These are phyloP conservation scores for Antennarius striatus DNA, from an alignment of 2,113 vertebrate genomes.

Conservation along the genomic window DNA sequence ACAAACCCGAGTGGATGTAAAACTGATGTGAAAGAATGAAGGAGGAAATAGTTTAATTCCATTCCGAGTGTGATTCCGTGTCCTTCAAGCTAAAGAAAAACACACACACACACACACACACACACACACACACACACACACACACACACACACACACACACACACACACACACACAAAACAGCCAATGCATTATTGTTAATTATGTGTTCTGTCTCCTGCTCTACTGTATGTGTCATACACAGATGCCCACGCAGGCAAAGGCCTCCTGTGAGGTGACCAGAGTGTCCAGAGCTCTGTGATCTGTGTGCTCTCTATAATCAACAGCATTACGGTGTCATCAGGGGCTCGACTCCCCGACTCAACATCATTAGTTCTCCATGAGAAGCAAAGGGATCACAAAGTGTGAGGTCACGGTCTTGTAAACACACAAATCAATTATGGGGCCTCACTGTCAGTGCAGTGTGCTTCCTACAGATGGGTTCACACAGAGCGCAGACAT, in stretches of 20 bases:
- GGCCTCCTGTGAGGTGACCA: conserved; percentile 47
- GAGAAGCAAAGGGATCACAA: conserved; percentile 63
- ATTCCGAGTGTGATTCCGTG: neutral
- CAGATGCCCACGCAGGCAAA: conserved; percentile 34
- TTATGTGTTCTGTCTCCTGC: neutral
- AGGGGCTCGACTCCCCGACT: conserved; percentile 30
- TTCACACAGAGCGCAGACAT: no score
- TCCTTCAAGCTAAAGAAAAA: neutral
- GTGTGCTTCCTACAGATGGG: conserved; percentile 14
- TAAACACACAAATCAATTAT: conserved; percentile 67
- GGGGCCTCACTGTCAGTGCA: conserved; percentile 31
- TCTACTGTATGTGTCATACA: neutral
- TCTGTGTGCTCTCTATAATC: conserved; percentile 54
- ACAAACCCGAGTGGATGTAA: neutral
- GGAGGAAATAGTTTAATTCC: neutral
- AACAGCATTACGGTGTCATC: conserved; percentile 52
- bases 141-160: neutral
- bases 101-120: neutral
- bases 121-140: no score
- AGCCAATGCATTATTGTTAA: conserved; percentile 2
- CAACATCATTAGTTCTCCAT: conserved; percentile 57
- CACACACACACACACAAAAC: neutral
- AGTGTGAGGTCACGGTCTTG: conserved; percentile 51
- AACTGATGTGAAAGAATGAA: neutral
- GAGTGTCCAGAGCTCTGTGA: conserved; percentile 49